These are phyloP conservation scores for Bibio marci DNA, from an alignment of 2,888 invertebrate species.

Conservation along the genomic window DNA sequence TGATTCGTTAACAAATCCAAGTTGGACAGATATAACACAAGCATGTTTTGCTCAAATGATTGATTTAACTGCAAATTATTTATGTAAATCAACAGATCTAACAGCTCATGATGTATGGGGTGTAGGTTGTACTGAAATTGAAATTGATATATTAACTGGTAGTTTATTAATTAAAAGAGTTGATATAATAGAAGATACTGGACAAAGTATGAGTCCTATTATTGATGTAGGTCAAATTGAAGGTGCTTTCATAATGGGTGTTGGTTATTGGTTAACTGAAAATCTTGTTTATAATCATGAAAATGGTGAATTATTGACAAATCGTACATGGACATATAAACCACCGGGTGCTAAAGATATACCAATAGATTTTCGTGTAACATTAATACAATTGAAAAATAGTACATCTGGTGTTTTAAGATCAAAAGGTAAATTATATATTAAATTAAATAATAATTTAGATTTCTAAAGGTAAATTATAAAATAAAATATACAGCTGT, in stretches of 20 bases:
- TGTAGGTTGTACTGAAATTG: constrained; percentile 41
- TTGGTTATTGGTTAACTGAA: constrained; percentile 55
- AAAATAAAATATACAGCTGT: too few species aligned
- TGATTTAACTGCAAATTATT: constrained; percentile 42
- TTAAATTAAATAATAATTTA: too few species aligned
- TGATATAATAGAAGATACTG: constrained; percentile 49
- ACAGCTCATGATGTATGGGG: constrained; percentile 46
- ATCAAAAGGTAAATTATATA: constrained; percentile 57
- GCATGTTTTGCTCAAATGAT: constrained; percentile 35
- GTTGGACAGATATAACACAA: constrained; percentile 40
- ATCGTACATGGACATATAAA: constrained; percentile 59
- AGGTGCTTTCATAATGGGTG: constrained; percentile 55
- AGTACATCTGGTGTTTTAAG: constrained; percentile 45
- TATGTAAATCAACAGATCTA: constrained; percentile 35
- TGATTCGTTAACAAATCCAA: constrained; percentile 32
- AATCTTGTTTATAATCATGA: constrained; percentile 37
- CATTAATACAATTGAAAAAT: constrained; percentile 39
- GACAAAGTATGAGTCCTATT: constrained; percentile 45
- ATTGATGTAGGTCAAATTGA: constrained; percentile 58
- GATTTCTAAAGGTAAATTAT: too few species aligned
- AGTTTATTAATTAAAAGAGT: constrained; percentile 38
- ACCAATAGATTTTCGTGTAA: constrained; percentile 46
- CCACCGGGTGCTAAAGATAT: constrained; percentile 53
- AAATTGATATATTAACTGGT: constrained; percentile 54
- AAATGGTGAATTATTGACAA: constrained; percentile 44